A percentile compares a stretch with the other conserved stretches of the same genome.
These are phyloP conservation scores for Cydia splendana DNA, from an alignment of 1,140 invertebrate species.

Conservation along the genomic window DNA sequence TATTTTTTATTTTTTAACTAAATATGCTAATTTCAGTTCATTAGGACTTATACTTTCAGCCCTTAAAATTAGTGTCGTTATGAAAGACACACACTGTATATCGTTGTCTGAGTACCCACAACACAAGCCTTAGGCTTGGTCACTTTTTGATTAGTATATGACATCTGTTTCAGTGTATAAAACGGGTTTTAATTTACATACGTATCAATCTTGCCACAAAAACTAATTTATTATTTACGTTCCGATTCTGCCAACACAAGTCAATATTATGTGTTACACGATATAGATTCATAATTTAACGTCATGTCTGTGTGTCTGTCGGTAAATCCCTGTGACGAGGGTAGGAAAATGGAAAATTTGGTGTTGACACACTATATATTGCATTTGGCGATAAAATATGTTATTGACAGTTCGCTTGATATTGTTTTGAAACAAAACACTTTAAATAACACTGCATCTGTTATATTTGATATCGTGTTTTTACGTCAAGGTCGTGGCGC, in stretches of 20 bases:
- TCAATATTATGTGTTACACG: constrained; percentile 32
- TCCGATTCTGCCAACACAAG: not conserved
- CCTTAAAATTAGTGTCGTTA: too few species aligned
- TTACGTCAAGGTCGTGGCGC: too few species aligned
- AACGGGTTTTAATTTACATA: not conserved
- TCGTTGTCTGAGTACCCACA: too few species aligned
- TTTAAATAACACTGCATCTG: not conserved
- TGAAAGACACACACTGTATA: too few species aligned
- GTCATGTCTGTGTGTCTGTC: constrained; percentile 46
- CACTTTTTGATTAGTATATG: too few species aligned
- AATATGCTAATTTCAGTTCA: too few species aligned
- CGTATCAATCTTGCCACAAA: not conserved
- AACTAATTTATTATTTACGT: not conserved
- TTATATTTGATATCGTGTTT: too few species aligned
- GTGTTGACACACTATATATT: constrained; percentile 40
- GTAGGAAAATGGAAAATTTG: constrained; percentile 41
- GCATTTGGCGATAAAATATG: constrained; percentile 38
- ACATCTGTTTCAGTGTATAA: too few species aligned
- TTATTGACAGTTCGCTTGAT: not conserved
- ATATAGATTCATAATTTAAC: constrained; percentile 38
- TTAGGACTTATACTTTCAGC: too few species aligned
- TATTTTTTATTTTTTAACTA: too few species aligned
- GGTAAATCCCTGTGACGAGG: constrained; percentile 47
- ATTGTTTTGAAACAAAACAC: not conserved
- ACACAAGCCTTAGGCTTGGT: too few species aligned